Evolutionary conservation across 2,797 vertebrate genomes (phyloP).

Genomic region (Gorsachius magnificus): DNA sequence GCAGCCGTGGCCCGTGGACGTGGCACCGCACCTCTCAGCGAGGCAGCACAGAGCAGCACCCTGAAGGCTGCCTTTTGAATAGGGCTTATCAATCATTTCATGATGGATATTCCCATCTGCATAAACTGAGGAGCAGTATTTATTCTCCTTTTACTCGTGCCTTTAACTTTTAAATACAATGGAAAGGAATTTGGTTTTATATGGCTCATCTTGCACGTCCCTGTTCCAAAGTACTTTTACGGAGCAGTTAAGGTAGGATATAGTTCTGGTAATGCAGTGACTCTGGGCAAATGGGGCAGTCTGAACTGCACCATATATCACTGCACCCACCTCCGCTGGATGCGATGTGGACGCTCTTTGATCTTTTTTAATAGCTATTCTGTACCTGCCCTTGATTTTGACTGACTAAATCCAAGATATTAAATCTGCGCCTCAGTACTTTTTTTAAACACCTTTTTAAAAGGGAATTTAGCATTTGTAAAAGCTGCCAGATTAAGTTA

Average conservation of each 20-base stretch:
- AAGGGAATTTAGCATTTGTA: neutral
- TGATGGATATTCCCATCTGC: neutral
- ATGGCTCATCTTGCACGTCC: neutral
- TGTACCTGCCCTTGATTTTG: neutral
- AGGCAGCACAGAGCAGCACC: neutral
- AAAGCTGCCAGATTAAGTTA: neutral
- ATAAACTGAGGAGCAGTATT: neutral
- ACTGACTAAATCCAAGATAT: neutral
- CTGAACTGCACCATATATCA: neutral
- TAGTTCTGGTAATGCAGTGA: neutral
- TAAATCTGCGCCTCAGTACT: neutral
- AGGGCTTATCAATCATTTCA: neutral
- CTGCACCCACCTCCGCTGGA: accelerated
- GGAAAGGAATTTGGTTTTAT: neutral
- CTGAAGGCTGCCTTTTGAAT: neutral
- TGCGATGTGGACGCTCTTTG: neutral
- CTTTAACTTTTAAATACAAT: constrained; percentile 5
- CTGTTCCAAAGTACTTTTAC: neutral
- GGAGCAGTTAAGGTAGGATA: neutral
- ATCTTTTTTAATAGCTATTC: neutral
- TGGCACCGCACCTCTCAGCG: accelerated
- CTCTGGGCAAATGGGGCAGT: neutral
- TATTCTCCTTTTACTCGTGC: neutral
- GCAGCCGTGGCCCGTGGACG: accelerated
- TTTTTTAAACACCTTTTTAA: neutral